Base-by-base conservation (phyloP, 2,888 invertebrate genomes). In the Lasioglossum figueresi region DNA sequence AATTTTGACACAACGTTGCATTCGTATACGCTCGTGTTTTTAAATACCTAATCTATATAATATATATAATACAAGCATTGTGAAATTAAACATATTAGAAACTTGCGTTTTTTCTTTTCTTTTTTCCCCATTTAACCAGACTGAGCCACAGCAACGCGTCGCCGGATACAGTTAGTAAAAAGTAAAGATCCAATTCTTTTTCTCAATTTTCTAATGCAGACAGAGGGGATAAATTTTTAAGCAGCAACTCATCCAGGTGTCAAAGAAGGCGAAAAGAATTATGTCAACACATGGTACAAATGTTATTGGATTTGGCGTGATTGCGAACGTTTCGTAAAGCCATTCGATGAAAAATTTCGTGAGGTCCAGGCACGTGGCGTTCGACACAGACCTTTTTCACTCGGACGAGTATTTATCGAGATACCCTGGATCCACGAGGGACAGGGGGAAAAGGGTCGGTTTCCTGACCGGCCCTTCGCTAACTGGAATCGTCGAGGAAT, bases 351-450 rank as follows among this genome's bases (percentile, higher is more conserved):
- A 40, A 56, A 82, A 70, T 68, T 74, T 52, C n/a, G 34, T 6
- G n/a, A 66, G 34, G 4, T 6, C 37, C 27, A 0, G 34, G 40
- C 8, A 31, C 45, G 70, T 45, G 34, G 34, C 31, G 8, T 63
- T 19, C 63, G 63, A 16, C 63, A 63, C 31, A 34, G 63, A 31
- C 43, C 40, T 80, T 71, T 59, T 77, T 40, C 34, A 10, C 73
- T 23, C 14, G 40, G 23, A 27, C 45, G 23, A 68, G 52, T 72
- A 59, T 83, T 82, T 73, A 43, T 82, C 70, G 48, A 34, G 81
- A 59, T 56, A 52, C 52, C 31, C 23, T 34, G 5, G 4, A 23
- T 27, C 40, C 40, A 59, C 27, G 27, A 14, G 45, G 37, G 40
- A 19, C 37, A 23, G 6, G 40, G 70, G 34, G 8, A 14, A 56